These are phyloP conservation scores for Tangara arthus DNA, from an alignment of 2,797 vertebrate species.

Conservation along the genomic window DNA sequence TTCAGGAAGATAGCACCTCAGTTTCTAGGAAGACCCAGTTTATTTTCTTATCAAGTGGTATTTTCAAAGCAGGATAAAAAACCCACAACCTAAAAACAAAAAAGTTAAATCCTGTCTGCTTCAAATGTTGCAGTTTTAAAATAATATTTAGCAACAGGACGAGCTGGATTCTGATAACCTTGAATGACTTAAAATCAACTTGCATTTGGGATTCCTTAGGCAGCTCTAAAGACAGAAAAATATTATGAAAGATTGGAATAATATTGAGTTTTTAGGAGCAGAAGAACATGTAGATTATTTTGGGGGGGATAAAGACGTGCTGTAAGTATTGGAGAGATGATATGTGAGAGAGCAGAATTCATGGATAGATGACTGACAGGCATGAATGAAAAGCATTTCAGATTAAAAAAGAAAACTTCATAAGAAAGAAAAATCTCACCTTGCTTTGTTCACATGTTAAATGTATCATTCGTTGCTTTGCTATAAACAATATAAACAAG, in stretches of 20 bases:
- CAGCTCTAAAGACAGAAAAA: not conserved
- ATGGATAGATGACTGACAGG: not conserved
- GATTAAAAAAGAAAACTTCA: not conserved
- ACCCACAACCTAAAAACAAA: not conserved
- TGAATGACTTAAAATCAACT: not conserved
- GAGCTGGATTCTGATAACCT: not conserved
- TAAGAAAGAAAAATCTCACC: not conserved
- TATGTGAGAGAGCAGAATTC: not conserved
- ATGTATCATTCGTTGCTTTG: not conserved
- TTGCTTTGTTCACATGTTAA: not conserved
- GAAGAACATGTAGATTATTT: not conserved
- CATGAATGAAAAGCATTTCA: not conserved
- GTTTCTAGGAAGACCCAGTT: not conserved
- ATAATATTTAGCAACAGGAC: not conserved
- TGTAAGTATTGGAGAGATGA: not conserved
- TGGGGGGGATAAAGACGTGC: accelerated
- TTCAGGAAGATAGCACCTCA: not conserved
- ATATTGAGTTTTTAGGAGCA: not conserved
- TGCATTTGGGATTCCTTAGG: not conserved
- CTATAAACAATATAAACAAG: not conserved
- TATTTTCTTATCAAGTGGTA: not conserved
- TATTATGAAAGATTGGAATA: not conserved
- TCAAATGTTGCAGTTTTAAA: not conserved
- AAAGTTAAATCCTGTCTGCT: not conserved
- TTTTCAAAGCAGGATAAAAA: not conserved